phyloP scores from a whole-genome alignment of 2,797 vertebrate species.

The Mycteria americana region DNA sequence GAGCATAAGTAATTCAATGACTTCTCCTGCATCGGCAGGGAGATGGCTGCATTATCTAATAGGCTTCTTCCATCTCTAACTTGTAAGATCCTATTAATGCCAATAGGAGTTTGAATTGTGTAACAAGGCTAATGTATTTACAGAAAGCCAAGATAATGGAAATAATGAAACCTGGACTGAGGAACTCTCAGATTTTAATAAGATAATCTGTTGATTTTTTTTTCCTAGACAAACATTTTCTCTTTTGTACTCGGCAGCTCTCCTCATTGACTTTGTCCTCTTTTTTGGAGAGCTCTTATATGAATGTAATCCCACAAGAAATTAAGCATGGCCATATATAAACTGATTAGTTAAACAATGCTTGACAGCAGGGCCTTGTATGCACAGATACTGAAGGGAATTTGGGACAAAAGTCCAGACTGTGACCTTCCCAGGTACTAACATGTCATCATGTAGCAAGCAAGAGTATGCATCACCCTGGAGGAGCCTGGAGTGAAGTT shows the following conservation, averaged over 20 bases:
- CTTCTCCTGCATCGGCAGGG: not conserved
- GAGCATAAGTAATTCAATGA: constrained; percentile 13
- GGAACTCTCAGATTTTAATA: not conserved
- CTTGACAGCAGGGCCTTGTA: not conserved
- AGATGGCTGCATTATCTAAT: constrained; percentile 19
- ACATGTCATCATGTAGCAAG: not conserved
- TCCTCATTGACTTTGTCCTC: constrained; percentile 4
- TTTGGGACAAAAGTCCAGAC: not conserved
- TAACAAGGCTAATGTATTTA: constrained; percentile 6
- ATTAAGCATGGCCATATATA: constrained; percentile 16
- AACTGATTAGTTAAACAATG: constrained; percentile 17
- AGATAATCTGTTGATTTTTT: not conserved
- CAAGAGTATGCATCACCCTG: not conserved
- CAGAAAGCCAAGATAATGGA: constrained; percentile 6
- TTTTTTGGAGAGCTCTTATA: not conserved
- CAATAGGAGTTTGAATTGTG: not conserved
- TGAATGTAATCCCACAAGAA: constrained; percentile 31
- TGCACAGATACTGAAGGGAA: not conserved
- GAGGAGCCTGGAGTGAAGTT: not conserved
- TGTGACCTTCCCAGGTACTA: not conserved
- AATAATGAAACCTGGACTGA: constrained; percentile 1
- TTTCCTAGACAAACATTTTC: not conserved
- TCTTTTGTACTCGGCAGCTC: not conserved
- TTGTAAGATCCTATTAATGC: constrained; percentile 1
- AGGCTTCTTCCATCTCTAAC: not conserved